Evolutionary conservation across 2,888 invertebrate species (phyloP), one percentile per base, ranked within the genome.

Genomic region (Cerastoderma edule): DNA sequence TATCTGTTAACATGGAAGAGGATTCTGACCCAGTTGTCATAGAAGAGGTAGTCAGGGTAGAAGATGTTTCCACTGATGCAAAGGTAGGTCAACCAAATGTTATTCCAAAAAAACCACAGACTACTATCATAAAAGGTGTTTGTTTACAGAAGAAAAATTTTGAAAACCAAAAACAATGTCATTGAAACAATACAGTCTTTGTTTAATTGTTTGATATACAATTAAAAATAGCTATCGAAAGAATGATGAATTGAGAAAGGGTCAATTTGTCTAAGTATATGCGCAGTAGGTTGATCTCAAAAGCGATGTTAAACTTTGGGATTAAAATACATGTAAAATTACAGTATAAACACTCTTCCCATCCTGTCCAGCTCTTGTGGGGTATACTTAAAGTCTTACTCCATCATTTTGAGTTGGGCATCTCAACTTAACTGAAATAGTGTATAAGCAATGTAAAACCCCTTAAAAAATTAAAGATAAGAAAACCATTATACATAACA

Each of bases 21-120:
- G 22, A 39, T 5, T 65, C n/a, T 16, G 80, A 80, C 10, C 78
- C 78, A 10, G 63, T 80, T 13, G 73, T 80, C 10, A 80, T 80
- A 39, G 80, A 80, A 68, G 80, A 80, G 30, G 68, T 80, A 3
- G 71, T 80, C 6, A 66, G 48, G 4, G 28, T 76, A 16, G 75
- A 73, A 53, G 46, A 44, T 8, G 69, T 66, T 8, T 35, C 54
- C 4, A 19, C 50, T 24, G 74, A 71, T 24, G 32, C 48, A 32
- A 75, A 72, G 74, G 74, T 75, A 46, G 16, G 57, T 32, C 19
- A 53, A 22, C 2, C 24, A 24, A 2, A 1, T 22, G 1, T 5
- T 27, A 2, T 50, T 5, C 50, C 24, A 1, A 50, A 50, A 50
- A 50, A n/a, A 4, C 2, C n/a, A 24, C 1, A 50, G 50, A 10